phyloP scores from a whole-genome alignment of 2,113 vertebrate species.

The Prolemur simus region DNA sequence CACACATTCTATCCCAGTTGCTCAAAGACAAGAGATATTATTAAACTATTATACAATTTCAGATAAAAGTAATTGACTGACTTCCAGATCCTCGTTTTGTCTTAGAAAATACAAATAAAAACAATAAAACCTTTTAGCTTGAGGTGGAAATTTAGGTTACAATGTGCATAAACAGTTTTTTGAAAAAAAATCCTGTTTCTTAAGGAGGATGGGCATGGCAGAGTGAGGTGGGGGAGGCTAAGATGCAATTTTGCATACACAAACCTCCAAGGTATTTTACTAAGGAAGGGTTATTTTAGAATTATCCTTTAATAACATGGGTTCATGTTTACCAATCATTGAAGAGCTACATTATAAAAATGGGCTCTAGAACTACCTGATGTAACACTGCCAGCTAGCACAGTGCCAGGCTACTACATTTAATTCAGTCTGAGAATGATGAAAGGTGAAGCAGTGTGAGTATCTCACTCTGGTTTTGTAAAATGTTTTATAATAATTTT shows the following conservation, averaged over 20 bases:
- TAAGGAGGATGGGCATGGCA: background rate
- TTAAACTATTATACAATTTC: background rate
- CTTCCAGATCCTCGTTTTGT: background rate
- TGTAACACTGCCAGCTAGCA: background rate
- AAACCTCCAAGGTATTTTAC: background rate
- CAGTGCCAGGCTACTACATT: background rate
- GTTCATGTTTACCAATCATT: rapidly evolving
- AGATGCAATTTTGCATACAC: background rate
- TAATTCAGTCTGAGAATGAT: background rate
- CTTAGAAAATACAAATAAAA: background rate
- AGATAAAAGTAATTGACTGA: background rate
- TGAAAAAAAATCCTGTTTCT: background rate
- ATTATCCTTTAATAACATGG: background rate
- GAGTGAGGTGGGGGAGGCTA: background rate
- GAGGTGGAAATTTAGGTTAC: background rate
- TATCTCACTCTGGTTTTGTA: background rate
- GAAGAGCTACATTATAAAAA: background rate
- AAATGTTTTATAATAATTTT: background rate
- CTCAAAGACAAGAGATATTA: background rate
- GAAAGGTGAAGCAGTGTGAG: background rate
- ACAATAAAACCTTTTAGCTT: background rate
- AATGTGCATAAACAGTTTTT: background rate
- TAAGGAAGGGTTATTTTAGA: background rate
- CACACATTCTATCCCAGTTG: background rate
- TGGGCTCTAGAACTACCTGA: background rate